Evolutionary conservation across 2,888 invertebrate genomes (phyloP).

Genomic region (Allygus modestus): DNA sequence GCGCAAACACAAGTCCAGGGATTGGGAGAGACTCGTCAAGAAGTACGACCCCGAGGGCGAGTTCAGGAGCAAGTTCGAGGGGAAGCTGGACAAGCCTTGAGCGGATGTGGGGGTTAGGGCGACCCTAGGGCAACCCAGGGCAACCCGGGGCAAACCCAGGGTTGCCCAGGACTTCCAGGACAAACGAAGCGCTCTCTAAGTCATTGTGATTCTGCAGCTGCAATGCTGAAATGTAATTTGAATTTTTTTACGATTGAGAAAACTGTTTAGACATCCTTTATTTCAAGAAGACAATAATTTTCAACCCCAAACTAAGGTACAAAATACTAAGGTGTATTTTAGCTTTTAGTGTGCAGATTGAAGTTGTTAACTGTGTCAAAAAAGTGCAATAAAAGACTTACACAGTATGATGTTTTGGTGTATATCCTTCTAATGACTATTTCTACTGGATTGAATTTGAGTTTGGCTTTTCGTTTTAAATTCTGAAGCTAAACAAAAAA

Average conservation of each 20-base stretch:
- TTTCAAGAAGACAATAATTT: too few relatives aligned
- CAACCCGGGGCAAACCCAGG: not conserved
- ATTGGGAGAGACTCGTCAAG: conserved; percentile 82
- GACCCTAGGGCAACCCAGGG: not conserved
- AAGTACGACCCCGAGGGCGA: conserved; percentile 86
- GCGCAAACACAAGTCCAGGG: conserved; percentile 80
- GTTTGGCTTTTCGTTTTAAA: too few relatives aligned
- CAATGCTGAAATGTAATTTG: too few relatives aligned
- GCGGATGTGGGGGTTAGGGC: not conserved
- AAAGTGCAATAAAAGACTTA: conserved; percentile 22
- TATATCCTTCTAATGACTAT: not conserved
- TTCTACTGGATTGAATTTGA: not conserved
- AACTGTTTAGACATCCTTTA: too few relatives aligned
- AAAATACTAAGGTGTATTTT: too few relatives aligned
- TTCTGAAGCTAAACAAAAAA: too few relatives aligned
- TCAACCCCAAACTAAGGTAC: too few relatives aligned
- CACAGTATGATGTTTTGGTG: conserved; percentile 29
- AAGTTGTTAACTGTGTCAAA: conserved; percentile 11
- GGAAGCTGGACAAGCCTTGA: not conserved
- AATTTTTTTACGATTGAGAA: too few relatives aligned
- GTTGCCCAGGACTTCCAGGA: not conserved
- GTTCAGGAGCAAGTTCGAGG: conserved; percentile 74
- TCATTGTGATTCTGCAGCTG: too few relatives aligned
- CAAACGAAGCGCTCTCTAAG: not conserved
- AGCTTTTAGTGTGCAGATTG: not conserved